Evolutionary conservation across 2,113 vertebrate species (phyloP), one percentile per base, ranked within the genome.

Genomic region (Steatornis caripensis): DNA sequence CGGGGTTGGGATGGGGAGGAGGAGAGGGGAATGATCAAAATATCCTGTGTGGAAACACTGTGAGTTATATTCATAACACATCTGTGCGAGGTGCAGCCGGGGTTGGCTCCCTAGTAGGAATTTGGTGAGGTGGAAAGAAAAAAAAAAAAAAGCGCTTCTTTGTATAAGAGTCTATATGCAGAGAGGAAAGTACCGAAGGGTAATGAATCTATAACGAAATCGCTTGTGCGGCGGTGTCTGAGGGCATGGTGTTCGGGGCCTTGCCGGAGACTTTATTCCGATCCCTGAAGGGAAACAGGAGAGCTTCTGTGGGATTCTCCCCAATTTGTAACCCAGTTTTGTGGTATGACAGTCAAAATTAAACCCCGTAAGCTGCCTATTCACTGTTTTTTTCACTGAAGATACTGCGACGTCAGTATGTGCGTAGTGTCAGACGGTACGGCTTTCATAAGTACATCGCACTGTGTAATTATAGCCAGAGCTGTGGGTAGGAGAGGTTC

Each of bases 61-160:
- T 4, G 75, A 97, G 97, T 98, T 98, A 97, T 97, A 95, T 97
- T 96, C 91, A 92, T 97, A 95, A 91, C 89, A 93, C 93, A 96
- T 95, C 97, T 97, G 95, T 95, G 95, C 64, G 65, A 96, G 96
- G 84, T 94, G 93, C 96, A 96, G 89, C 37, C 49, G 6, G 94
- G 87, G 60, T 62, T 92, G 89, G 82, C 88, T 80, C n/a, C 5
- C 90, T 71, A 10, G 14, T 77, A 89, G 96, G 95, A 97, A 97
- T 98, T 96, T 65, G 62, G 69, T 70, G 90, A 93, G 68, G 11
- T 91, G 78, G 81, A 96, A 94, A 71, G 88, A 34, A 37, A 72
- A 77, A 64, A 37, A 72, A 77, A 64, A 79, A 93, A 79, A 84
- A 86, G 12, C 39, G 26, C 62, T 45, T 16, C 8, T 29, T 60